Evolutionary conservation across 2,888 invertebrate species (phyloP), one percentile per base, ranked within the genome.

Genomic region (Drosophila seclusa): DNA sequence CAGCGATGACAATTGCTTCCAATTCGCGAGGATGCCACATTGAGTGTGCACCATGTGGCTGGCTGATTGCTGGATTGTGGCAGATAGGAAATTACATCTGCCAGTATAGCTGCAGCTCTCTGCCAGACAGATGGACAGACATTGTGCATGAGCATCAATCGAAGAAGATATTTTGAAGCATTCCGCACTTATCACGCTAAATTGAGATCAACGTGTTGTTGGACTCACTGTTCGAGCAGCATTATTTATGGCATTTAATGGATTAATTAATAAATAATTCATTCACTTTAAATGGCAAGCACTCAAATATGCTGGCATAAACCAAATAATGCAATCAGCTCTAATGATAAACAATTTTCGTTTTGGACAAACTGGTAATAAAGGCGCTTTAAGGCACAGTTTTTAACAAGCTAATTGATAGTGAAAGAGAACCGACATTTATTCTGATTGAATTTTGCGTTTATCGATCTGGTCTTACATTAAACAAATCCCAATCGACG

Each of bases 1-100:
- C 68, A 64, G 55, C 66, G 74, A 53, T 50, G 72, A 75, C 79
- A 82, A 82, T 78, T 82, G 82, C 63, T 48, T 57, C 66, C 48
- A 62, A 69, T 73, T 74, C 55, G 38, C 69, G n/a, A 42, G 74
- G 69, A 59, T 79, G 79, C 75, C 52, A 48, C 70, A 73, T 78
- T 58, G 65, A 73, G 38, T 68, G 58, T 52, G 53, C 31, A 34
- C 57, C 38, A 64, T 73, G 64, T 31, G 45, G 29, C 48, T 34
- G 36, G 21, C 34, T 66, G 53, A 21, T 18, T 34, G 34, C 6
- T n/a, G 24, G 45, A 45, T 45, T 45, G 42, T 16, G 4, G 21
- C n/a, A 29, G 13, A 7, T n/a, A 13, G 34, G n/a, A 42, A 18
- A 38, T 18, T 18, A 29, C 49, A 64, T 38, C 38, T 65, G 34